Evolutionary conservation across 2,113 vertebrate species (phyloP).

Genomic region (Aythya baeri): DNA sequence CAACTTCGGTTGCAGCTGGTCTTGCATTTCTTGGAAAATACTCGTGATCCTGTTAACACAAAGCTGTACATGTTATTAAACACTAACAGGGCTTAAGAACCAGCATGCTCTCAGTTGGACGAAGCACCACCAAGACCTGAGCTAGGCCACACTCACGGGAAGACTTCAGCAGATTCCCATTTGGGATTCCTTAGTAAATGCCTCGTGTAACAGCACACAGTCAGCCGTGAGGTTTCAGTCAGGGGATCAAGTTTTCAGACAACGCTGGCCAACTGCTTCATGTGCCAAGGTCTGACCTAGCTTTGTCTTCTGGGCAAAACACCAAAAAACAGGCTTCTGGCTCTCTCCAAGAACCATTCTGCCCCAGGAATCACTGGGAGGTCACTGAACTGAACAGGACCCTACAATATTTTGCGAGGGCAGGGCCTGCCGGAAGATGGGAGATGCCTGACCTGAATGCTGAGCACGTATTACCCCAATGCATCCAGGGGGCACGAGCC

Average conservation of each 20-base stretch:
- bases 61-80: not conserved
- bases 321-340: not conserved
- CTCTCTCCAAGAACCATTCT: not conserved
- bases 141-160: not conserved
- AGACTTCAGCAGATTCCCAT: too few relatives aligned
- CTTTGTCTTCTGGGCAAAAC: not conserved
- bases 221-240: not conserved
- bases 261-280: not conserved
- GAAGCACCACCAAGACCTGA: not conserved
- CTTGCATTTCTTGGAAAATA: not conserved
- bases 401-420: not conserved
- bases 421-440: not conserved
- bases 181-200: not conserved
- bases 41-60: not conserved
- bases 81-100: not conserved
- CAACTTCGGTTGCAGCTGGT: not conserved
- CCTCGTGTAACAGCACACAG: not conserved
- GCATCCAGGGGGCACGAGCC: not conserved
- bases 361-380: not conserved
- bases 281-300: not conserved
- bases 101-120: fast-evolving
- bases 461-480: not conserved
- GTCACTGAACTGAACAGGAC: not conserved
- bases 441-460: not conserved
- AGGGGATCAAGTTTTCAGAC: not conserved